Conservation (phyloP, 2,888 invertebrate genomes). For the Cataglyphis livida region DNA sequence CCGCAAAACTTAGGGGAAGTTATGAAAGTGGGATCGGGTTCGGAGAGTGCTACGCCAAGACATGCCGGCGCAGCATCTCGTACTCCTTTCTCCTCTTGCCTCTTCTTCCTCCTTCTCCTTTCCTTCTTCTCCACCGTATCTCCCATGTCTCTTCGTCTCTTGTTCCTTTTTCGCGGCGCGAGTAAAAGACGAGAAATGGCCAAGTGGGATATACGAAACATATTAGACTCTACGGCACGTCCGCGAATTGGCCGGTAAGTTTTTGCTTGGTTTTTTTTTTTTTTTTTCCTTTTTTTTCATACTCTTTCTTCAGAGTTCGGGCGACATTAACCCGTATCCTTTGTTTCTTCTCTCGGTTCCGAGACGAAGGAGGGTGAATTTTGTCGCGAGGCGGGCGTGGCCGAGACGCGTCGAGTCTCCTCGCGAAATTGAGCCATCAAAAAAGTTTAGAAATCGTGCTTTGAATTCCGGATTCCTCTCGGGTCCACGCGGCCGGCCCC, state of each 20-base stretch:
- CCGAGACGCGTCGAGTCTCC: slow-evolving; percentile 39
- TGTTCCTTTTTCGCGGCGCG: slow-evolving; percentile 34
- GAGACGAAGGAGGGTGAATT: slow-evolving; percentile 36
- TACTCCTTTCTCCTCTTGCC: neutral
- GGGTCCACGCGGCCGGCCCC: slow-evolving; percentile 25
- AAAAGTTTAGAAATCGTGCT: slow-evolving; percentile 81
- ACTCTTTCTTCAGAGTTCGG: slow-evolving; percentile 46
- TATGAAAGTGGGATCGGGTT: slow-evolving; percentile 82
- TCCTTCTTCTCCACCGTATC: neutral
- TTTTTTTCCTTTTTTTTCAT: slow-evolving; percentile 6
- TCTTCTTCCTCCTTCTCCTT: neutral
- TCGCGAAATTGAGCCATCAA: slow-evolving; percentile 81
- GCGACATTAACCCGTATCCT: slow-evolving; percentile 72
- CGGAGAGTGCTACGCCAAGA: slow-evolving; percentile 68
- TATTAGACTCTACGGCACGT: slow-evolving; percentile 81
- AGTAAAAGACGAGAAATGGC: slow-evolving; percentile 50
- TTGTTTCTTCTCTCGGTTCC: slow-evolving; percentile 44
- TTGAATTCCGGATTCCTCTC: slow-evolving; percentile 72
- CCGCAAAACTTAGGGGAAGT: slow-evolving; percentile 81
- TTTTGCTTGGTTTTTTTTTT: slow-evolving; percentile 66
- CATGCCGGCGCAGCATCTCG: slow-evolving; percentile 60
- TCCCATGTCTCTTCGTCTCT: neutral
- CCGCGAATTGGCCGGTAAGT: slow-evolving; percentile 77
- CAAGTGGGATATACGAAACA: slow-evolving; percentile 78
- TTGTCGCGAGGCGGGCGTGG: slow-evolving; percentile 37